phyloP scores from a whole-genome alignment of 2,797 vertebrate genomes.

The Taenioides sp. region DNA sequence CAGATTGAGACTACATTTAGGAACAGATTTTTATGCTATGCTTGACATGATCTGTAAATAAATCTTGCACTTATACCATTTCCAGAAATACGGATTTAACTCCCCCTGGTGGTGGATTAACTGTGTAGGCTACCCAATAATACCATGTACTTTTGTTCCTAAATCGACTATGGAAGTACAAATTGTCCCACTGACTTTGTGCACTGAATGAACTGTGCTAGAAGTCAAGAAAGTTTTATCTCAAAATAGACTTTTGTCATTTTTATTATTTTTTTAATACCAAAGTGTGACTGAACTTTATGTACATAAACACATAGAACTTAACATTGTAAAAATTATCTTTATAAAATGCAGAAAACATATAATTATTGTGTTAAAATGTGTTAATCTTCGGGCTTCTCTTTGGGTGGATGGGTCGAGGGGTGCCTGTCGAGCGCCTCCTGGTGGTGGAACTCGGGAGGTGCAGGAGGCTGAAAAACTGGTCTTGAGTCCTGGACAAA shows the following conservation, averaged over 20 bases:
- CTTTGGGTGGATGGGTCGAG: neutral
- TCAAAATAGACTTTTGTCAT: too few relatives aligned
- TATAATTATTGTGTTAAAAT: neutral
- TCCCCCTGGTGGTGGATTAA: too few relatives aligned
- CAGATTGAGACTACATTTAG: too few relatives aligned
- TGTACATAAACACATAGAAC: neutral
- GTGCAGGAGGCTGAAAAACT: neutral
- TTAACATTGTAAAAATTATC: too few relatives aligned
- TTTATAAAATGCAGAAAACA: too few relatives aligned
- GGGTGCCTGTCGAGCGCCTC: neutral
- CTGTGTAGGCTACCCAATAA: too few relatives aligned
- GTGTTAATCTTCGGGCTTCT: neutral
- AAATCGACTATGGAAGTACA: too few relatives aligned
- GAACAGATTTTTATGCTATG: too few relatives aligned
- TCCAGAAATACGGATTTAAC: too few relatives aligned
- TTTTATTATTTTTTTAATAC: neutral
- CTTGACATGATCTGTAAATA: too few relatives aligned
- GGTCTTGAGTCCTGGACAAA: slow-evolving; percentile 16
- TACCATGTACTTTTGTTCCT: too few relatives aligned
- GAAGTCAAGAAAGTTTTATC: neutral
- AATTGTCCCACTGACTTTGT: neutral
- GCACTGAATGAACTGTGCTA: neutral
- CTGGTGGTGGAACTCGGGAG: neutral
- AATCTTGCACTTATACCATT: too few relatives aligned
- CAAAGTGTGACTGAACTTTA: neutral